Evolutionary conservation across 2,113 vertebrate genomes (phyloP).

Genomic region (Gambusia affinis): DNA sequence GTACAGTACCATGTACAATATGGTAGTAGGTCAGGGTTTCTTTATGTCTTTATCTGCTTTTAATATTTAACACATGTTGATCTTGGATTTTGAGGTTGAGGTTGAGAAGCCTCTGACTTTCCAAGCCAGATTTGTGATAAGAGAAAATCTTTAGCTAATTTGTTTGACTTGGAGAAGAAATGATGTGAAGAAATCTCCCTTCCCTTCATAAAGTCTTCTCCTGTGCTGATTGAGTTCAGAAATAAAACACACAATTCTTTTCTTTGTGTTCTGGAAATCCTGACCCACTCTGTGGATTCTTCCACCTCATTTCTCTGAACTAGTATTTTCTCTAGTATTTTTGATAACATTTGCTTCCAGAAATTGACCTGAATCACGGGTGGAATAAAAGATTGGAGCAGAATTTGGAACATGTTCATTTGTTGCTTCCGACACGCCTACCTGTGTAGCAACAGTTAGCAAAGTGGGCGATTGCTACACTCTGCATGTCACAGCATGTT

Average conservation of each 20-base stretch:
- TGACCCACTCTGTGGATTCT: too few relatives aligned
- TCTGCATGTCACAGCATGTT: constrained; percentile 64
- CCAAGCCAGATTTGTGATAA: too few relatives aligned
- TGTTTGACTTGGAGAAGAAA: background rate
- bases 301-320: too few relatives aligned
- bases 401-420: background rate
- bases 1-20: background rate
- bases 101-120: background rate
- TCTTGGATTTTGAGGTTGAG: background rate
- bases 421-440: constrained; percentile 19
- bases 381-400: background rate
- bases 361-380: background rate
- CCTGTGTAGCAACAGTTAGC: constrained; percentile 44
- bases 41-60: background rate
- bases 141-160: background rate
- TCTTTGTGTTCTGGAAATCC: too few relatives aligned
- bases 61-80: background rate
- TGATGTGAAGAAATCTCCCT: too few relatives aligned
- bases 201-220: background rate
- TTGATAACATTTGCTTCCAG: background rate
- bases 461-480: constrained; percentile 54
- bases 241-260: too few relatives aligned
- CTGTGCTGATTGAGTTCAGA: too few relatives aligned
- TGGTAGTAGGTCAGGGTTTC: too few relatives aligned
- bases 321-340: too few relatives aligned